Evolutionary conservation across 2,113 vertebrate species (phyloP), one percentile per base, ranked within the genome.

Genomic region (Takifugu flavidus): DNA sequence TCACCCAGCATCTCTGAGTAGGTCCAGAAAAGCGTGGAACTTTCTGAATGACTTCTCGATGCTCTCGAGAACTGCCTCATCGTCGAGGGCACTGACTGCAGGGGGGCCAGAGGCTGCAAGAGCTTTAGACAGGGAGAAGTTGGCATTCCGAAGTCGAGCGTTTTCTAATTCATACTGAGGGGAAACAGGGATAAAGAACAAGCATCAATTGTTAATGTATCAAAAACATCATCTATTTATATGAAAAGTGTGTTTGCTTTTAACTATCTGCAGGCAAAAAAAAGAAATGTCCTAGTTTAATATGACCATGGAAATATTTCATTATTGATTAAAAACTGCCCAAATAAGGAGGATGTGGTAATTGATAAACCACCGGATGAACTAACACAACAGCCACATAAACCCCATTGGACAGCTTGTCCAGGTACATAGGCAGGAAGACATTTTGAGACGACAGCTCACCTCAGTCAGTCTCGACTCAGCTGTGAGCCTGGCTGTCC

Each of bases 1-100:
- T 29, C 86, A 98, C 97, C 97, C 96, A 58, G 97, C 95, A 75
- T 98, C 95, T 85, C 92, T 95, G 70, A 99, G 93, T 56, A 98
- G 94, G 83, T 98, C 96, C 82, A 99, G 90, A 86, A 99, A 99
- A 44, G 95, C 94, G 42, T 99, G 95, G 70, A 99, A 99, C 86
- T 98, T 99, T 61, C 83, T 90, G 43, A 98, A 99, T 39, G 96
- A 96, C 15, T 72, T 92, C 82, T 98, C 96, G 49, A 98, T 98
- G 83, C 94, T 97, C 31, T 94, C 89, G 15, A 99, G 91, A 64
- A 98, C 87, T 2, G 91, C 84, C 67, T 98, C 96, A 39, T 98
- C 95, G 70, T 96, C 94, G 72, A 98, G 89, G 59, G 92, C 89
- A 67, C 88, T 85, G 70, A 42, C 82, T 25, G 89, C 89, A 68